Base-by-base conservation (phyloP, 2,888 invertebrate species). In the Gastracanthus pulcherrimus region DNA sequence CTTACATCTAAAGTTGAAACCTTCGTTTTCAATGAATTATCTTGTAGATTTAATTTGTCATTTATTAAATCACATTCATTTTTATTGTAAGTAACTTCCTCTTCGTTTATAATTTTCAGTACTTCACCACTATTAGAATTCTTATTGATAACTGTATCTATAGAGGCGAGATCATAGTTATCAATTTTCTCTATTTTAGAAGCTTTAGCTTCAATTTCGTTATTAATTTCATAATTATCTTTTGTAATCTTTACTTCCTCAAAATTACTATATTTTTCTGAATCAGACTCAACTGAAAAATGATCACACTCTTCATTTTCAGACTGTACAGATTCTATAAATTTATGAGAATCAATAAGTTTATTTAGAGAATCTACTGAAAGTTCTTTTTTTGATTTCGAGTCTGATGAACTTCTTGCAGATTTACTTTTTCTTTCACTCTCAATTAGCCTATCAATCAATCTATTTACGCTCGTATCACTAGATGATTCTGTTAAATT, bases 391-490 rank as follows among this genome's bases (percentile, higher is more conserved):
- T 79, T 51, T 7, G 71, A 58, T 75, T 80, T 67, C n/a, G 78
- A 23, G 11, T 67, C 41, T 0, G 26, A 51, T 23, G 41, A 77
- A 64, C 19, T 55, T 58, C 74, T 62, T 34, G n/a, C 62, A 23
- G 38, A 62, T 74, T 72, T 81, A 19, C 45, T 62, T 64, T 80
- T 72, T 19, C 64, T 78, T 75, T 82, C 80, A 71, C 38, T 83
- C 26, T 82, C 62, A 45, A 80, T 64, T 16, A 81, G 19, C 74
- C 29, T 82, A 23, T 75, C 74, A 9, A 82, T 60, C 67, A 84
- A 76, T 64, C 75, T 60, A 31, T 82, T 81, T 19, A 86, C 78
- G 64, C 84, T 86, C 6, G 84, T 84, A 41, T 84, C 70, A 60
- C 85, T 87, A 3, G 84, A 84, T 7, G 84, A 80, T 41, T 84